Percentiles rank a stretch among this genome's conserved stretches.
These are phyloP conservation scores for Microcebus griseorufus DNA, from an alignment of 2,113 vertebrate species.

Conservation along the genomic window DNA sequence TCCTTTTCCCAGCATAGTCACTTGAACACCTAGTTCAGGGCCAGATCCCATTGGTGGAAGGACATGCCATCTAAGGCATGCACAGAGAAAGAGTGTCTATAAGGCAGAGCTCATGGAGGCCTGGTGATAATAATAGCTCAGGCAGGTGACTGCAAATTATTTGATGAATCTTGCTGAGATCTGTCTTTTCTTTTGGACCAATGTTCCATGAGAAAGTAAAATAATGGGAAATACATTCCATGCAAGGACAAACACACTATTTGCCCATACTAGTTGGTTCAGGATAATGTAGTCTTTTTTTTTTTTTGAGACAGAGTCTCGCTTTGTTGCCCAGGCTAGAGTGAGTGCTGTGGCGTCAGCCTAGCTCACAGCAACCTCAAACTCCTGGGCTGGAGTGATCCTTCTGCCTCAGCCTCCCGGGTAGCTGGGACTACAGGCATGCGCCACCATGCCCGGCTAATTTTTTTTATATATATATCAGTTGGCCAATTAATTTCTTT, in stretches of 20 bases:
- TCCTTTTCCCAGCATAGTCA: neutral
- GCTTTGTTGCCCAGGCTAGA: too few species aligned
- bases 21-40: neutral
- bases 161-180: neutral
- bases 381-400: too few species aligned
- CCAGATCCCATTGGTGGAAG: neutral
- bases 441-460: too few species aligned
- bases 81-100: neutral
- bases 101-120: neutral
- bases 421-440: too few species aligned
- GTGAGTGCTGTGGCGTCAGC: too few species aligned
- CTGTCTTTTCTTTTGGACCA: neutral
- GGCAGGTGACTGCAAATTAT: neutral
- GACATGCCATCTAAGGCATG: neutral
- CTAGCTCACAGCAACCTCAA: too few species aligned
- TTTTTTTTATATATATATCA: too few species aligned
- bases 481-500: too few species aligned
- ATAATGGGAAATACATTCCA: neutral
- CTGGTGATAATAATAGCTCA: neutral
- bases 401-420: too few species aligned
- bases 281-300: neutral
- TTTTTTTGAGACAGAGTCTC: too few species aligned
- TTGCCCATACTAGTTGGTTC: neutral
- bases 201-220: neutral
- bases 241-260: neutral